Conservation (phyloP, 2,888 invertebrate species). For the Himalopsyche tibetana region DNA sequence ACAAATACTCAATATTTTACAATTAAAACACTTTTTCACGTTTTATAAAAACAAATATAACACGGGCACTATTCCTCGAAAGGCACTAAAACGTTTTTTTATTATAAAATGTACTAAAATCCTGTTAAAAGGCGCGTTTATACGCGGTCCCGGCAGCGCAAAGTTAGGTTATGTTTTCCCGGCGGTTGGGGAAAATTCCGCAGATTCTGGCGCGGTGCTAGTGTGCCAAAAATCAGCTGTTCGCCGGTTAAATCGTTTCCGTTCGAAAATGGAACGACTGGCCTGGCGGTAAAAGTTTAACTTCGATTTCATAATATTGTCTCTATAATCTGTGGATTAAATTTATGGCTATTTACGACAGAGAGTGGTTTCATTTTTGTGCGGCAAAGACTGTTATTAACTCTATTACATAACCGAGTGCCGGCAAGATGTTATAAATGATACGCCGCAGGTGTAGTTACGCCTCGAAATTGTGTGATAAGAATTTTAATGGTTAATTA, state of each 20-base stretch:
- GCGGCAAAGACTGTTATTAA: not conserved
- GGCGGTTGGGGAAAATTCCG: conserved; percentile 59
- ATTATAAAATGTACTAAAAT: conserved; percentile 11
- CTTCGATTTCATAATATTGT: not conserved
- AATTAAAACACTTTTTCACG: not conserved
- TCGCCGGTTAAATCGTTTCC: conserved; percentile 38
- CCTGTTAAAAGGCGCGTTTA: not conserved
- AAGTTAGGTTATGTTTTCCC: conserved; percentile 61
- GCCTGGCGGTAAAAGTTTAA: conserved; percentile 12
- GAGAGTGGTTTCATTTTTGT: conserved; percentile 6
- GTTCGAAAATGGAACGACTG: conserved; percentile 24
- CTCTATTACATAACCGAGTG: not conserved
- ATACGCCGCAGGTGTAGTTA: not conserved
- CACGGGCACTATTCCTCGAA: conserved; percentile 16
- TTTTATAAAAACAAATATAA: not conserved
- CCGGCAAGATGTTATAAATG: not conserved
- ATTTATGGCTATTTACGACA: conserved; percentile 2
- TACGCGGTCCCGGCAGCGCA: not conserved
- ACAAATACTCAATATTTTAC: not conserved
- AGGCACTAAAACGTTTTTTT: not conserved
- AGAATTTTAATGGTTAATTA: conserved; percentile 11
- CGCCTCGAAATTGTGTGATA: not conserved
- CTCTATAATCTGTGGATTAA: not conserved
- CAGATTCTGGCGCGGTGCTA: conserved; percentile 47
- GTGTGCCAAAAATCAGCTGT: conserved; percentile 56